These are phyloP conservation scores for Periplaneta americana DNA, from an alignment of 1,140 invertebrate species.

Conservation along the genomic window DNA sequence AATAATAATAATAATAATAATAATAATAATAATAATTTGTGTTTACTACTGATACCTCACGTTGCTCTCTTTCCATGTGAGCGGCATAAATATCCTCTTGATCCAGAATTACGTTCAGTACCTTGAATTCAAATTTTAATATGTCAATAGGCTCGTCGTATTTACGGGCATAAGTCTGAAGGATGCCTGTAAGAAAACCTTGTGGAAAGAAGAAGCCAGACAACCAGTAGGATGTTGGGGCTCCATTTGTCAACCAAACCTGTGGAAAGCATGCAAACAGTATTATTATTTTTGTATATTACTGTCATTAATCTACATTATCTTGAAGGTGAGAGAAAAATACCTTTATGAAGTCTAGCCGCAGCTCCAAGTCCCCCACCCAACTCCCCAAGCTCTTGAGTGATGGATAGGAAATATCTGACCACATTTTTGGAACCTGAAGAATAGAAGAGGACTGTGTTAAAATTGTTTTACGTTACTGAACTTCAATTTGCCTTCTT, in stretches of 20 bases:
- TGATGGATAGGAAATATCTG: constrained; percentile 76
- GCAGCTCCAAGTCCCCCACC: constrained; percentile 69
- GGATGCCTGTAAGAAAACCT: constrained; percentile 79
- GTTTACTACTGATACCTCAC: no score
- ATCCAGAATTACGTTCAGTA: constrained; percentile 47
- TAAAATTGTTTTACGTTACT: no score
- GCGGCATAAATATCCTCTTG: constrained; percentile 43
- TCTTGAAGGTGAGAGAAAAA: constrained; percentile 5
- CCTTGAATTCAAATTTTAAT: constrained; percentile 69
- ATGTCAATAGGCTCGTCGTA: constrained; percentile 81
- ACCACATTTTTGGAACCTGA: constrained; percentile 75
- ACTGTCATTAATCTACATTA: constrained; percentile 7
- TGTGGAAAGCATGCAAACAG: constrained; percentile 31
- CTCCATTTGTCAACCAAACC: constrained; percentile 64
- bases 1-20: neutral
- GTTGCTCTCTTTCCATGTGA: neutral
- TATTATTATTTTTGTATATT: constrained; percentile 5
- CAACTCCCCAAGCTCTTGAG: constrained; percentile 78
- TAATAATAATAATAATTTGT: no score
- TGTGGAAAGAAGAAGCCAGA: constrained; percentile 90
- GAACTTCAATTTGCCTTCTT: no score
- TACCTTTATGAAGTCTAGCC: constrained; percentile 72
- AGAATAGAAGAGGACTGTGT: no score
- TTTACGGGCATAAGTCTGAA: constrained; percentile 80
- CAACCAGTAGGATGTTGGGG: constrained; percentile 80